Conservation (phyloP, 2,797 vertebrate species). For the Sebastes matsubarae region DNA sequence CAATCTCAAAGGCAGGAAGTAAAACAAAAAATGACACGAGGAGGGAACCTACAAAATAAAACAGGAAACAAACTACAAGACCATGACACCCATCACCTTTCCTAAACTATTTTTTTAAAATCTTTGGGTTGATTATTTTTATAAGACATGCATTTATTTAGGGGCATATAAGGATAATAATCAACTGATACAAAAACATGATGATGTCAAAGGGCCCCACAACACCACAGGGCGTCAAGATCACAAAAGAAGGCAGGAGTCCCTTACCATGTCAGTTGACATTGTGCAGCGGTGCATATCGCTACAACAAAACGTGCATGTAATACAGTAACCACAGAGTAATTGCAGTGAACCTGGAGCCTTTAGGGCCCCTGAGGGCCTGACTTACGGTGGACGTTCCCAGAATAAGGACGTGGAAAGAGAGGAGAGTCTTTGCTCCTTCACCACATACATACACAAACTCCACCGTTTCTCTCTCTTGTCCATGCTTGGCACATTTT, state of each 20-base stretch:
- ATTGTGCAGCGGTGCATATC: neutral
- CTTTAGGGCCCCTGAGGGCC: neutral
- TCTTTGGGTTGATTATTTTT: neutral
- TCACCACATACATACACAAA: conserved; percentile 21
- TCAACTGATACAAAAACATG: neutral
- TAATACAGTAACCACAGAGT: neutral
- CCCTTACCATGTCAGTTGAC: neutral
- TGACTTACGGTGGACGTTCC: neutral
- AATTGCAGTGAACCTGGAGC: neutral
- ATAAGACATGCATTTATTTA: neutral
- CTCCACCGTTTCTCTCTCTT: conserved; percentile 25
- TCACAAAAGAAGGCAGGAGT: no score
- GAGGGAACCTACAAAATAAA: no score
- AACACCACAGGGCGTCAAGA: neutral
- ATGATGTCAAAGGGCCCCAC: neutral
- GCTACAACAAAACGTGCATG: neutral
- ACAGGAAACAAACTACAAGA: no score
- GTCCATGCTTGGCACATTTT: conserved; percentile 22
- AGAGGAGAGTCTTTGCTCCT: neutral
- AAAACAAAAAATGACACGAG: no score
- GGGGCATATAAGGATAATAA: neutral
- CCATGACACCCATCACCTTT: no score
- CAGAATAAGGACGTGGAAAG: neutral
- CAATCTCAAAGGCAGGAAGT: no score
- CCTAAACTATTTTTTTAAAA: no score